A percentile compares a stretch with the other conserved stretches of the same genome.
Conservation (phyloP, 2,888 invertebrate species). For the Tetramorium bicarinatum region DNA sequence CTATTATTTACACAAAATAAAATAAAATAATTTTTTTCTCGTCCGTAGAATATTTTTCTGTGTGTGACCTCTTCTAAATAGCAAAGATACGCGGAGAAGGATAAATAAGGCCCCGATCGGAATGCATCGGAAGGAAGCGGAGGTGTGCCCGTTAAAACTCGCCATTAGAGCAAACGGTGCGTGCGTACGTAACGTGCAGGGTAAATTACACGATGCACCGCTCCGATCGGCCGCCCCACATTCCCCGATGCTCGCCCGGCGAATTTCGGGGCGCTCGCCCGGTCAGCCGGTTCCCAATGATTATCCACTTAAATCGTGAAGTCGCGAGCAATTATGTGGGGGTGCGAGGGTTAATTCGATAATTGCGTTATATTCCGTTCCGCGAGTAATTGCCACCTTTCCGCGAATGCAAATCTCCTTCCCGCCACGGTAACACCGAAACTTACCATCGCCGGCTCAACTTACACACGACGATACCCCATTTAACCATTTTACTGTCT, state of each 20-base stretch:
- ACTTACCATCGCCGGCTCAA: conserved; percentile 32
- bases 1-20: too few species aligned
- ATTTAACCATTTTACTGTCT: conserved; percentile 49
- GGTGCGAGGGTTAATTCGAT: conserved; percentile 84
- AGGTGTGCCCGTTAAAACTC: conserved; percentile 60
- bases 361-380: conserved; percentile 82
- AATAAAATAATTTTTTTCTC: too few species aligned
- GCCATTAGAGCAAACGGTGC: conserved; percentile 52
- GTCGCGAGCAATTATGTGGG: conserved; percentile 76
- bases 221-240: conserved; percentile 74
- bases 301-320: conserved; percentile 83
- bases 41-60: too few species aligned
- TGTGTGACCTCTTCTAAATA: too few species aligned
- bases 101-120: neutral
- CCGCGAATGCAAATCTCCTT: conserved; percentile 78
- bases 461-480: conserved; percentile 27
- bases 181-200: conserved; percentile 56
- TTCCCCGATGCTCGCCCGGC: conserved; percentile 73
- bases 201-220: conserved; percentile 79
- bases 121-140: conserved; percentile 24
- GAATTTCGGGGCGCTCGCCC: conserved; percentile 75
- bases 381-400: conserved; percentile 83
- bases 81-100: neutral
- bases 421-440: conserved; percentile 47
- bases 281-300: conserved; percentile 80